Base-by-base conservation (phyloP, 2,113 vertebrate species). In the Oostethus manadensis region DNA sequence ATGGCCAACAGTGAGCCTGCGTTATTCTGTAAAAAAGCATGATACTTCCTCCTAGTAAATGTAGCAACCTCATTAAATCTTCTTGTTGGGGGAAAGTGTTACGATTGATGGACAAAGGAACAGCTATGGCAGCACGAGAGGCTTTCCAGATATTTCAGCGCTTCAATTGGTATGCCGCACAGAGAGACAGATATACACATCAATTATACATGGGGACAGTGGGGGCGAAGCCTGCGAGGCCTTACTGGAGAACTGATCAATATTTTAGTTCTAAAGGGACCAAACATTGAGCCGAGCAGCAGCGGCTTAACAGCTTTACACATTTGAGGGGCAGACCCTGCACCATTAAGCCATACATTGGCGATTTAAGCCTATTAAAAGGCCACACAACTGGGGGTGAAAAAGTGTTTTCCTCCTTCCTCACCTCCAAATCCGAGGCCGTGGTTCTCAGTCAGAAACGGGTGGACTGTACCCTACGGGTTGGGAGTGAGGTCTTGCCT, bases 281-380 rank as follows among this genome's bases (percentile, higher is more conserved):
- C 66, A 78, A 86, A 86, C 84, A 85, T 81, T 70, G 67, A 73
- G 73, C 10, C 15, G 64, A 85, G 78, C 82, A 83, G 74, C 74
- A 84, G 82, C 77, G 82, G 81, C 79, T 80, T 81, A 85, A 84
- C 79, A 73, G 82, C 76, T 84, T 84, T 80, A 84, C 81, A 82
- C 74, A 58, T 67, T 74, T 57, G 70, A 82, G 77, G 67, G 77
- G 70, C 72, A 79, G 66, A 64, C 66, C 73, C 69, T 2, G 35
- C 62, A 75, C 76, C 70, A 71, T 66, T 67, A 46, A 59, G 62
- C 77, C 40, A 51, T 60, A n/a, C 21, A 29, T 26, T 56, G 68
- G 54, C 62, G 74, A 70, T 72, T 78, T 59, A 62, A 64, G 62
- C 61, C 51, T 21, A 40, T 40, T 55, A 15, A 40, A 15, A 21